Base-by-base conservation (phyloP, 2,888 invertebrate genomes). In the Parapristionchus giblindavisi region DNA sequence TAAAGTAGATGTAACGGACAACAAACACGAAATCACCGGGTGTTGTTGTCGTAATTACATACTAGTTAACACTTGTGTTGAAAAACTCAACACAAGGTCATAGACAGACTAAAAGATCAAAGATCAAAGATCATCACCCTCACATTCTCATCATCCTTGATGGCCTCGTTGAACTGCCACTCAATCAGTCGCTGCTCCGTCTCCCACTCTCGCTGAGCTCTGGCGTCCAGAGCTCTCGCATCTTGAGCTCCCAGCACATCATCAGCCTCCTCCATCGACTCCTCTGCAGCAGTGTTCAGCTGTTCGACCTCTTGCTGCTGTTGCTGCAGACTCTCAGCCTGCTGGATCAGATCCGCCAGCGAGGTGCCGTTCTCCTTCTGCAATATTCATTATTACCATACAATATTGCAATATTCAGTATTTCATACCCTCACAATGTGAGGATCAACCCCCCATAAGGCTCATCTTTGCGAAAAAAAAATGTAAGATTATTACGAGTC, bases 331-430 rank as follows among this genome's bases (percentile, higher is more conserved):
- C n/a, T n/a, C n/a, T 27, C 63, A 3, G 63, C 43, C 21, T 43
- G 63, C 63, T 43, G 24, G 21, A 38, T 36, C 11, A 68, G 34
- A 3, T 68, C 68, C 21, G 70, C 54, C 38, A 71, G 29, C 14
- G 70, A 56, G 6, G 34, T n/a, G 40, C 38, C 56, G 48, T 71
- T 71, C 27, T 71, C 70, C n/a, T 71, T 38, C 70, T 70, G 43
- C 24, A 48, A 56, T 24, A 56, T 8, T n/a, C 8, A 17, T 56
- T 27, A n/a, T 56, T 56, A 17, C 24, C 56, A n/a, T n/a, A n/a
- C n/a, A n/a, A n/a, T n/a, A n/a, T n/a, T n/a, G 6, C 14, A 54
- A 54, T 54, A 54, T 2, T 54, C 27, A 2, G 54, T 54, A 2
- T 54, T 54, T 21, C 21, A 4, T 21, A 17, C 36, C 5, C 17